Evolutionary conservation across 2,888 invertebrate species (phyloP).

Genomic region (Andrena dorsata): DNA sequence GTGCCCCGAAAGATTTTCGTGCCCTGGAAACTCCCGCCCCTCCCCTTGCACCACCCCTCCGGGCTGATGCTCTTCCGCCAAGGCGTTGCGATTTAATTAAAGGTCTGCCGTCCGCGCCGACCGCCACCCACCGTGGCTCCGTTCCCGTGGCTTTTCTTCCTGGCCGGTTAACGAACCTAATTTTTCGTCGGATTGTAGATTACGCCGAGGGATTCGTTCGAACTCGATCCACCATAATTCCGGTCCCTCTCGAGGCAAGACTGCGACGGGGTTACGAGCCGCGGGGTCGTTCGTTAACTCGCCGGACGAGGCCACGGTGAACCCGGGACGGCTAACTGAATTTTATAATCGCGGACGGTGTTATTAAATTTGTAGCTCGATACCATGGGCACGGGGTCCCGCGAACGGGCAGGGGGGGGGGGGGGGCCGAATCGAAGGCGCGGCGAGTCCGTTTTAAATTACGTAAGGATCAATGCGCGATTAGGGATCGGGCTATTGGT

Average conservation of each 20-base stretch:
- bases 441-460: constrained; percentile 47
- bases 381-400: constrained; percentile 19
- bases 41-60: background rate
- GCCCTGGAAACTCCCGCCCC: constrained; percentile 26
- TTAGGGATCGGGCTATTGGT: constrained; percentile 51
- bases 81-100: constrained; percentile 74
- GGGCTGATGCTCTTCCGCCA: constrained; percentile 27
- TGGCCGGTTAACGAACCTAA: constrained; percentile 72
- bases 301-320: constrained; percentile 11
- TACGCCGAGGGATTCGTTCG: constrained; percentile 65
- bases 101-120: constrained; percentile 27
- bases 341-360: constrained; percentile 65
- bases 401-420: background rate
- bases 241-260: constrained; percentile 32
- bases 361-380: constrained; percentile 61
- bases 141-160: constrained; percentile 59
- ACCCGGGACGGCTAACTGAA: constrained; percentile 60
- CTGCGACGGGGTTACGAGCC: constrained; percentile 22
- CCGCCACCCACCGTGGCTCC: constrained; percentile 12
- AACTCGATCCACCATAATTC: constrained; percentile 68
- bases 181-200: constrained; percentile 73
- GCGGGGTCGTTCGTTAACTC: constrained; percentile 58
- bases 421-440: constrained; percentile 6
- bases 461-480: constrained; percentile 54
- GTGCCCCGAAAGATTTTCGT: constrained; percentile 51